phyloP scores from a whole-genome alignment of 1,140 invertebrate species.

The Drosophila miranda region DNA sequence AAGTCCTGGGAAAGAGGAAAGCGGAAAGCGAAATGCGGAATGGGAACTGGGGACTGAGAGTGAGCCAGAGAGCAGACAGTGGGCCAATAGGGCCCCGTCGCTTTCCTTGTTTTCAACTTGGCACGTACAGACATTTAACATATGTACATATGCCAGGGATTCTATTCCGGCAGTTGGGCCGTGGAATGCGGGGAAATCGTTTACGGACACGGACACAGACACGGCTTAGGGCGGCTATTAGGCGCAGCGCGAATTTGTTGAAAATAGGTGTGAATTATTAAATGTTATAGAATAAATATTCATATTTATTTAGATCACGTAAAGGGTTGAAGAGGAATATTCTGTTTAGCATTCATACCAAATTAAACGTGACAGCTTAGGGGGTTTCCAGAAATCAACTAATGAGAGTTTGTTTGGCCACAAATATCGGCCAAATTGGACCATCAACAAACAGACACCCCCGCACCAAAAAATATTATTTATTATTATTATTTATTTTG shows the following conservation, averaged over 20 bases:
- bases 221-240: slow-evolving; percentile 12
- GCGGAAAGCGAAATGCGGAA: not conserved
- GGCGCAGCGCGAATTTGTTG: slow-evolving; percentile 1
- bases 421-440: not conserved
- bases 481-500: not conserved
- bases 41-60: slow-evolving; percentile 1
- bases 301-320: slow-evolving; percentile 28
- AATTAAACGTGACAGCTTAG: no score
- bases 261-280: slow-evolving; percentile 39
- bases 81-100: not conserved
- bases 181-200: slow-evolving; percentile 22
- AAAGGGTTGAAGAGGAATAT: not conserved
- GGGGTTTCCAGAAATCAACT: no score
- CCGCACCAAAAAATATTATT: not conserved
- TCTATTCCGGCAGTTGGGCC: not conserved
- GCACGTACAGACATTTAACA: slow-evolving; percentile 60
- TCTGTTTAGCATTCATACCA: slow-evolving; percentile 1
- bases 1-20: not conserved
- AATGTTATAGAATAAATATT: slow-evolving; percentile 40
- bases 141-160: slow-evolving; percentile 31
- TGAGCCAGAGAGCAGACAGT: not conserved
- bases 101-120: slow-evolving; percentile 32
- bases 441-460: no score
- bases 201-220: slow-evolving; percentile 6
- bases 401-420: no score